Base-by-base conservation (phyloP, 2,113 vertebrate species). In the Hassar affinis region DNA sequence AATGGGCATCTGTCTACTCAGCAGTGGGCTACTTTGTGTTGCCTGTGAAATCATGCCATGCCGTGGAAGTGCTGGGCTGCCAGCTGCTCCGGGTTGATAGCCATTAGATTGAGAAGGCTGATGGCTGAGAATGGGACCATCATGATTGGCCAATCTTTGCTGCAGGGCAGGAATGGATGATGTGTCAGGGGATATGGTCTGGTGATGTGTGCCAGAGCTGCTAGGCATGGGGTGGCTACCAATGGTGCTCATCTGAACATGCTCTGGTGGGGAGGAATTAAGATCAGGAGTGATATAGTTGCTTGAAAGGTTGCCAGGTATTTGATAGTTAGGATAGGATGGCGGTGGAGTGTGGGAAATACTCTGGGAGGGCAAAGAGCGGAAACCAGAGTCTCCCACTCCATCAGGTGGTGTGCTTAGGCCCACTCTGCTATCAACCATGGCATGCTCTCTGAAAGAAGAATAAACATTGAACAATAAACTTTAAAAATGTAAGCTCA, bases 201-300 rank as follows among this genome's bases (percentile, higher is more conserved):
- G 91, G 82, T 95, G 95, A 69, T 95, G 92, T 4, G 93, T 87
- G 71, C 92, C 93, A 30, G 95, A 95, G 90, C 95, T 96, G 47
- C 93, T 93, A 0, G 95, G 92, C 15, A 94, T 79, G 0, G 88
- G 61, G 0, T 95, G 94, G 54, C 90, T 75, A 0, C 86, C 69
- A 2, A 88, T 75, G 56, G 88, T 84, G 0, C 61, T 91, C 35
- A 91, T 89, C 81, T 95, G 95, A 9, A 90, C 74, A 10, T 88
- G 85, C 0, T 96, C 95, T 1, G 84, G 87, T 27, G 87, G 89
- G 0, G 86, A 86, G 1, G 78, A 89, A 57, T 89, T 89, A 27
- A 91, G 89, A 42, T 94, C 93, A 0, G 94, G 88, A 81, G 79
- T 88, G 62, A 76, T 51, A 22, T 89, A 94, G 1, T 71, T 88